phyloP scores from a whole-genome alignment of 2,797 vertebrate species.

The Loris lydekkerianus region DNA sequence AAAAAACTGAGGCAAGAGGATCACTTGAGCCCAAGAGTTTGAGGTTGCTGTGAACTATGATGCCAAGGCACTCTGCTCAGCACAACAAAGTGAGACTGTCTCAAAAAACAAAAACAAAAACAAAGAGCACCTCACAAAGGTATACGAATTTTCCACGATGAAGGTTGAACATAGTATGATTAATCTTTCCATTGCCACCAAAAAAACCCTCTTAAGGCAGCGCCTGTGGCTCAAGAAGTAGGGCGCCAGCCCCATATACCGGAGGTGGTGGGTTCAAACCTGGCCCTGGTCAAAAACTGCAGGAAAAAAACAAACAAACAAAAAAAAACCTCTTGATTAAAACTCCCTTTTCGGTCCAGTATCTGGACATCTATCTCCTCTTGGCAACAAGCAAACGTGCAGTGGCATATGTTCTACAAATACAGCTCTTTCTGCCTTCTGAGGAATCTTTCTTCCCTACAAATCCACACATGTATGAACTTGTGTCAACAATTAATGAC shows the following conservation, averaged over 20 bases:
- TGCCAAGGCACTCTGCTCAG: too few relatives aligned
- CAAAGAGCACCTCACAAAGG: conserved; percentile 94
- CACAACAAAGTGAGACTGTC: too few relatives aligned
- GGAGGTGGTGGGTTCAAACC: too few relatives aligned
- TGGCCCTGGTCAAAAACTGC: too few relatives aligned
- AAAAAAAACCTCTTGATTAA: conserved; percentile 93
- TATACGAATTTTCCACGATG: too few relatives aligned
- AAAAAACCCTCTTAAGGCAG: conserved; percentile 90
- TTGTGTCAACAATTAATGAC: background rate
- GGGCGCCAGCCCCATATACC: too few relatives aligned
- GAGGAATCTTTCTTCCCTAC: background rate
- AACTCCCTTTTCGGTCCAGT: conserved; percentile 96
- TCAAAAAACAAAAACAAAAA: background rate
- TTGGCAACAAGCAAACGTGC: conserved; percentile 98
- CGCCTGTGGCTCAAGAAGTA: too few relatives aligned
- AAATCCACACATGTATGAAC: background rate
- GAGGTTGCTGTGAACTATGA: too few relatives aligned
- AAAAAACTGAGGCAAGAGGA: too few relatives aligned
- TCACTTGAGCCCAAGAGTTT: too few relatives aligned
- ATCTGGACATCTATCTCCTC: conserved; percentile 99
- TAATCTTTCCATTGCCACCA: conserved; percentile 90
- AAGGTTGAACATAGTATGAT: too few relatives aligned
- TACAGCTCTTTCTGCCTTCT: background rate
- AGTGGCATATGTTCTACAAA: conserved; percentile 89
- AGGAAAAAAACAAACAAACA: too few relatives aligned